Conservation (phyloP, 2,113 vertebrate genomes). For the Gymnocephalus cernua region DNA sequence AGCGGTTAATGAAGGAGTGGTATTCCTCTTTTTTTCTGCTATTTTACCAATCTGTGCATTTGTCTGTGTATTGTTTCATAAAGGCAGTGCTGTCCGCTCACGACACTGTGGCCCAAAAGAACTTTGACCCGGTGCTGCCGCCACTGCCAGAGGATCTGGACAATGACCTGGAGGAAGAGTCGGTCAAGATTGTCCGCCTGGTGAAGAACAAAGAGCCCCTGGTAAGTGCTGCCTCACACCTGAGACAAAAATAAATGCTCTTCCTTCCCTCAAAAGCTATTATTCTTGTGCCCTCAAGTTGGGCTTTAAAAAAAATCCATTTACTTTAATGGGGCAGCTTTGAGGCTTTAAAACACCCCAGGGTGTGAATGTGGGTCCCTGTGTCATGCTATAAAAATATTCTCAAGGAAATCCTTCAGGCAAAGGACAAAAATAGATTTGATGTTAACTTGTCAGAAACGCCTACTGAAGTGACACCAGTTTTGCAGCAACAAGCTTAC, state of each 20-base stretch:
- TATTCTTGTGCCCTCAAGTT: not conserved
- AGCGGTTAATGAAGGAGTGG: not conserved
- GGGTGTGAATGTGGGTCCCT: constrained; percentile 4
- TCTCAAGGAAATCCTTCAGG: constrained; percentile 8
- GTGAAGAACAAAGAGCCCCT: constrained; percentile 97
- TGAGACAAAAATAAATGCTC: constrained; percentile 6
- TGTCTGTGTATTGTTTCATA: not conserved
- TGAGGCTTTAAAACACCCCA: not conserved
- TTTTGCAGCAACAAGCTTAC: not conserved
- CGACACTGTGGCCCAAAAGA: constrained; percentile 96
- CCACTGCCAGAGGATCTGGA: constrained; percentile 91
- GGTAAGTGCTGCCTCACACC: constrained; percentile 78
- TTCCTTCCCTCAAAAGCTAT: not conserved
- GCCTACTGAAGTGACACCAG: not conserved
- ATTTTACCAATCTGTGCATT: not conserved
- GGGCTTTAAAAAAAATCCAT: not conserved
- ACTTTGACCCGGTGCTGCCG: constrained; percentile 93
- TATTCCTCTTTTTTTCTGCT: not conserved
- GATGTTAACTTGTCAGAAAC: constrained; percentile 4
- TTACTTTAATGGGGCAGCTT: constrained; percentile 34
- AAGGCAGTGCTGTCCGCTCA: constrained; percentile 94
- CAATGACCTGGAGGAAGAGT: constrained; percentile 94
- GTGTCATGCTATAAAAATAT: constrained; percentile 2
- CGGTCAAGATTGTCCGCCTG: constrained; percentile 94
- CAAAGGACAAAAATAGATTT: constrained; percentile 18